Base-by-base conservation (phyloP, 2,113 vertebrate genomes). In the Megaceryle maxima region DNA sequence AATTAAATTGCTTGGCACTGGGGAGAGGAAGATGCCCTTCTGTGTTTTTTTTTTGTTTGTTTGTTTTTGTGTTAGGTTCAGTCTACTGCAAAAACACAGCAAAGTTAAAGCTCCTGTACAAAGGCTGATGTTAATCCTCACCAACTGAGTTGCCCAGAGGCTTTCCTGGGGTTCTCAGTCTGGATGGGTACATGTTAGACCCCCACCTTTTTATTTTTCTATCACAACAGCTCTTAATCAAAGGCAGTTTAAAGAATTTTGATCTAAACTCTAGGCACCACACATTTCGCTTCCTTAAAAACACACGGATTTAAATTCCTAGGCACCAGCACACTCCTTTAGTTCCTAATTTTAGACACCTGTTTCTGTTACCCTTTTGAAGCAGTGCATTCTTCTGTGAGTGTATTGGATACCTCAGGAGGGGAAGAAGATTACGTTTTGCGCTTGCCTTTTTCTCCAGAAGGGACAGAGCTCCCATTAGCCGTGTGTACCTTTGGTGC, bases 11-110 rank as follows among this genome's bases (percentile, higher is more conserved):
- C 95, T 91, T 95, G 64, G 76, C 74, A 41, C 3, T 16, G 43
- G 25, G 77, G 50, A 96, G 63, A 83, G 81, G 37, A 88, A 79
- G 94, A 82, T 93, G 77, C 88, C 56, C 90, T 94, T 88, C 22
- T 46, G 90, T 90, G 88, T 83, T 95, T 85, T 57, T 37, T 91
- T 88, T 88, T 92, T n/a, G n/a, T n/a, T n/a, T n/a, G n/a, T n/a
- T n/a, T n/a, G n/a, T 86, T 22, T 92, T 92, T 90, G 87, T 95
- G 84, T 66, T 41, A 41, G 16, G 79, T 87, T 62, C 63, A 91
- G 50, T 55, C 50, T 91, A 35, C 88, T 79, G 19, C 46, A 79
- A 92, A 92, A 94, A 18, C 70, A 93, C 90, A 60, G 43, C 4
- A 2, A 48, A 87, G 43, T 51, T 79, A 85, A 93, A 25, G 15